Evolutionary conservation across 35 echinoderm and acorn worm species (phyloP).

Genomic region (Amphiura filiformis): DNA sequence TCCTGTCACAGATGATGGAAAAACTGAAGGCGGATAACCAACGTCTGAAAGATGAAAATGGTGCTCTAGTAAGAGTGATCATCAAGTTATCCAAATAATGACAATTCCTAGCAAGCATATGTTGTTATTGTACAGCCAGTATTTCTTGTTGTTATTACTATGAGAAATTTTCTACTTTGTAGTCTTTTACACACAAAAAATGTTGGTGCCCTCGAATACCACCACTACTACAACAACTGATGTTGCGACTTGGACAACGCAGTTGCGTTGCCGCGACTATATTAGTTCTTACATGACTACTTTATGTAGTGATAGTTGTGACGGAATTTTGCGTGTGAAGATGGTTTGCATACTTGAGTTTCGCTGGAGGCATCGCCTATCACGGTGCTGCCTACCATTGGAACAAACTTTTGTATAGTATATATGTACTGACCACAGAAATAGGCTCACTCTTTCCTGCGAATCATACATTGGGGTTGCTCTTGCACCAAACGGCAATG

Average conservation of each 20-base stretch:
- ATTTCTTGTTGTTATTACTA: background rate
- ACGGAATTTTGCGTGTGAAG: background rate
- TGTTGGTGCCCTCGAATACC: too few species aligned
- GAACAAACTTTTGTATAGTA: slow-evolving; percentile 2
- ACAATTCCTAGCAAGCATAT: background rate
- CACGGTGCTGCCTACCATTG: background rate
- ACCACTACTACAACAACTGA: too few species aligned
- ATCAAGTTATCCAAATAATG: slow-evolving; percentile 98
- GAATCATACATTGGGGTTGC: background rate
- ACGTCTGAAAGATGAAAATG: slow-evolving; percentile 98
- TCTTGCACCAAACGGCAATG: background rate
- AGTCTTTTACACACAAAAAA: background rate
- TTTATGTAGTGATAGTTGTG: background rate
- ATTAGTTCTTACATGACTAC: too few species aligned
- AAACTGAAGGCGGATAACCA: slow-evolving; percentile 98
- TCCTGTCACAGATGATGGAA: slow-evolving; percentile 61
- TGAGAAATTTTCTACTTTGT: background rate
- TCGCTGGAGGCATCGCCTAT: background rate
- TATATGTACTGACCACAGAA: slow-evolving; percentile 11
- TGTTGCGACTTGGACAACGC: too few species aligned
- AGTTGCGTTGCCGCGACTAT: too few species aligned
- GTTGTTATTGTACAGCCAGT: slow-evolving; percentile 14
- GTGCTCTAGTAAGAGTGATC: slow-evolving; percentile 94
- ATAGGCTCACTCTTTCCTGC: background rate
- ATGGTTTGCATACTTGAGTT: background rate